Percentiles rank a stretch among this genome's conserved stretches.
phyloP scores from a whole-genome alignment of 2,888 invertebrate species.

The Sepioteuthis lessoniana region DNA sequence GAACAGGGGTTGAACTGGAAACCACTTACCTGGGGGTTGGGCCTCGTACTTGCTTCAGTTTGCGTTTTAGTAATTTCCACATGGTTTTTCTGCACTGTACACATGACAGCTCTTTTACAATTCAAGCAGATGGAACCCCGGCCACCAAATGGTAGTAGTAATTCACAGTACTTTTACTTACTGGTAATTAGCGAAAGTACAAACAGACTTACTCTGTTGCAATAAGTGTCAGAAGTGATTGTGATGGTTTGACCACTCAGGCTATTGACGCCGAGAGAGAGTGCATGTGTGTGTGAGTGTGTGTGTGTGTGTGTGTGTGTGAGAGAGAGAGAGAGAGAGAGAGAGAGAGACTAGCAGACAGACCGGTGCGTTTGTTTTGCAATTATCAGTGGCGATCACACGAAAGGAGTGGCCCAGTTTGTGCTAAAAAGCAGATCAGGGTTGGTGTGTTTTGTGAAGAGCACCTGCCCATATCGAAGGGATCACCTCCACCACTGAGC shows the following conservation, averaged over 20 bases:
- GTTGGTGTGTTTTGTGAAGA: neutral
- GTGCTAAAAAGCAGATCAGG: neutral
- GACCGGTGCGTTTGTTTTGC: neutral
- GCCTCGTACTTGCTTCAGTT: constrained; percentile 43
- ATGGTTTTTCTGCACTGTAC: neutral
- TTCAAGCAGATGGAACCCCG: neutral
- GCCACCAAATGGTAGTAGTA: neutral
- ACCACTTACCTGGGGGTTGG: constrained; percentile 41
- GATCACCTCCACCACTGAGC: neutral
- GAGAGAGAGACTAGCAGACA: neutral
- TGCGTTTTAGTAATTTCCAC: constrained; percentile 47
- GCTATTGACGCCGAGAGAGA: no score
- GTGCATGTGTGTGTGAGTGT: neutral
- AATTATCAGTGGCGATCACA: neutral
- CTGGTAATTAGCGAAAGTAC: neutral
- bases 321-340: neutral
- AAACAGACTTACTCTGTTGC: neutral
- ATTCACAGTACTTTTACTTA: neutral
- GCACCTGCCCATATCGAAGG: constrained; percentile 33
- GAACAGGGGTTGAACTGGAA: no score
- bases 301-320: no score
- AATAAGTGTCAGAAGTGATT: neutral
- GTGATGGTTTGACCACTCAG: neutral
- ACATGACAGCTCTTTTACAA: neutral
- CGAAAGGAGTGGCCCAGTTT: neutral